Base-by-base conservation (phyloP, 2,113 vertebrate species). In the Hystrix cristata region DNA sequence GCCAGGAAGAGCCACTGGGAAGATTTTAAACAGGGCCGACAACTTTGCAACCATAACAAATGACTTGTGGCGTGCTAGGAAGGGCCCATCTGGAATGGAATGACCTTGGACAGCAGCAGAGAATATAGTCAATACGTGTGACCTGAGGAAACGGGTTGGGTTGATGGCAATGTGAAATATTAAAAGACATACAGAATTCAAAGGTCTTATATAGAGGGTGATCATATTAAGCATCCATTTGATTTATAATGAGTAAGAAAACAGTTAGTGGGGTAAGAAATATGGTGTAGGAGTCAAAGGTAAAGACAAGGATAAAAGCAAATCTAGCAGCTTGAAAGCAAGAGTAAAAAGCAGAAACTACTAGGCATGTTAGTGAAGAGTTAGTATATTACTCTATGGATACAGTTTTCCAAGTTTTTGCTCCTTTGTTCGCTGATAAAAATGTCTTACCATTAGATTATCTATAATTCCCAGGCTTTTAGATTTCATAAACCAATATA, bases 371-470 rank as follows among this genome's bases (percentile, higher is more conserved):
- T 60, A 64, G 64, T 74, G 71, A 64, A 60, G 86, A 81, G 29
- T 9, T 25, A 89, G 25, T 79, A 53, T 91, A 29, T 59, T 51
- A 38, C 48, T 60, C 53, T 2, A n/a, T 34, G 72, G 38, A 3
- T 53, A 43, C 78, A 64, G 25, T 82, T 95, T 65, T 67, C 8
- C 27, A 72, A 13, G 21, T 51, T 92, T 82, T 90, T 3, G 0
- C 25, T 91, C 59, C 53, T 69, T 10, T 81, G 62, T 25, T 18
- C 80, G 3, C 13, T 14, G 5, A 27, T 60, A 38, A 38, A 18
- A 67, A 90, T 81, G 14, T 57, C 51, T 38, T 87, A 34, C 23
- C 11, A 64, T 90, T 74, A 85, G 31, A 90, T 62, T 90, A 14
- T 78, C 4, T 87, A 12, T 48, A 23, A 64, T 87, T 79, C 67